phyloP scores from a whole-genome alignment of 2,797 vertebrate genomes.

The Argya squamiceps region DNA sequence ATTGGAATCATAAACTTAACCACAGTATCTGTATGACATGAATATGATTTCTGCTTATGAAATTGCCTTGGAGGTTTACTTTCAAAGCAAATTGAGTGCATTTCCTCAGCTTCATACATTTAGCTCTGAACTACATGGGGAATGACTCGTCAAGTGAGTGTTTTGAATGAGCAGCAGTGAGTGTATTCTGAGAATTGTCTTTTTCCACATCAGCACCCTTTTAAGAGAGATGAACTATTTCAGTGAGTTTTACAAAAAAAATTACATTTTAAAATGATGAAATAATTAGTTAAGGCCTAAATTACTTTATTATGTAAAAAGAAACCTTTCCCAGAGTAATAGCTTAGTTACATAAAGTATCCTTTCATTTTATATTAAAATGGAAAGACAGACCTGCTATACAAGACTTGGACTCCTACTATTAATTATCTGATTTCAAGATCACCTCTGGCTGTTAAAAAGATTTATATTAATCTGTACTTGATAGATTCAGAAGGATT shows the following conservation, averaged over 20 bases:
- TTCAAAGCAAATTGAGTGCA: conserved; percentile 54
- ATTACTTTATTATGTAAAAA: conserved; percentile 61
- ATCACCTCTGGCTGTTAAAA: conserved; percentile 66
- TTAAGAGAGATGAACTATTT: conserved; percentile 63
- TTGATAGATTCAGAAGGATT: conserved; percentile 68
- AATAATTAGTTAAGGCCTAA: conserved; percentile 68
- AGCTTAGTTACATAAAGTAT: conserved; percentile 20
- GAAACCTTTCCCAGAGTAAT: conserved; percentile 24
- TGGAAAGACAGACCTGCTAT: conserved; percentile 47
- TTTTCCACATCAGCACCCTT: conserved; percentile 43
- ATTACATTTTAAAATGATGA: conserved; percentile 64
- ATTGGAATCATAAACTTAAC: conserved; percentile 72
- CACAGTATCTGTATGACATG: conserved; percentile 55
- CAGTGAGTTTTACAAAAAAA: conserved; percentile 31
- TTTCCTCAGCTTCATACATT: conserved; percentile 31
- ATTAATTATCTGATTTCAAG: conserved; percentile 77
- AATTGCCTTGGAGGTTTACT: conserved; percentile 64
- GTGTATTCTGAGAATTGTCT: conserved; percentile 31
- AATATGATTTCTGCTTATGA: conserved; percentile 68
- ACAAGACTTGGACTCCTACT: conserved; percentile 36
- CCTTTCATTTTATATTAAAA: conserved; percentile 65
- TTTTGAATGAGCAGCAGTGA: conserved; percentile 24
- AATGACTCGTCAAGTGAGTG: background rate
- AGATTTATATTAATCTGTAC: conserved; percentile 71
- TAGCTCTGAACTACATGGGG: background rate